These are phyloP conservation scores for Noctua fimbriata DNA, from an alignment of 2,888 invertebrate species.

Conservation along the genomic window DNA sequence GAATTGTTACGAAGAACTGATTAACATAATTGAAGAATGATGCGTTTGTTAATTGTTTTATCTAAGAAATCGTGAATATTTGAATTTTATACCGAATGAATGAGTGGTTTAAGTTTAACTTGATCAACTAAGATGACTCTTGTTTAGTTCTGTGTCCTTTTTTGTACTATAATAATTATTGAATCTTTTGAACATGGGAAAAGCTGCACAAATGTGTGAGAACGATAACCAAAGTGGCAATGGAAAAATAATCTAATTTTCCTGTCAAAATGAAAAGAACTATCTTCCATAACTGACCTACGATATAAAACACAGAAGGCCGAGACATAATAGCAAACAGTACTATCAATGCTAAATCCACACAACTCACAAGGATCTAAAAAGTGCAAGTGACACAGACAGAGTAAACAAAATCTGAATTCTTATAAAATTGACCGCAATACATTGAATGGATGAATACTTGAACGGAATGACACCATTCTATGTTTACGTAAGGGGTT, in stretches of 20 bases:
- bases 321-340: constrained; percentile 10
- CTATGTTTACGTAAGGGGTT: constrained; percentile 15
- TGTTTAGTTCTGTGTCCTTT: background rate
- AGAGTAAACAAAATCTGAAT: constrained; percentile 56
- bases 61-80: constrained; percentile 17
- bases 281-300: background rate
- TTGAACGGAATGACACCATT: constrained; percentile 18
- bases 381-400: constrained; percentile 60
- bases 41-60: constrained; percentile 22
- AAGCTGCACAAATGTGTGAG: background rate
- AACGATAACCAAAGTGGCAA: background rate
- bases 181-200: background rate
- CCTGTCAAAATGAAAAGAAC: background rate
- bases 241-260: background rate
- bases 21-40: constrained; percentile 29
- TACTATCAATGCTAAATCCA: constrained; percentile 20
- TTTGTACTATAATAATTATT: background rate
- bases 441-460: constrained; percentile 51
- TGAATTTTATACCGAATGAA: background rate
- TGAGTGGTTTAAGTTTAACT: background rate
- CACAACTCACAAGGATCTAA: constrained; percentile 56
- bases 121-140: background rate
- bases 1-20: constrained; percentile 45
- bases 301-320: background rate
- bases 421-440: constrained; percentile 54